Base-by-base conservation (phyloP, 1,140 invertebrate species). In the Hyposmocoma kahamanoa region DNA sequence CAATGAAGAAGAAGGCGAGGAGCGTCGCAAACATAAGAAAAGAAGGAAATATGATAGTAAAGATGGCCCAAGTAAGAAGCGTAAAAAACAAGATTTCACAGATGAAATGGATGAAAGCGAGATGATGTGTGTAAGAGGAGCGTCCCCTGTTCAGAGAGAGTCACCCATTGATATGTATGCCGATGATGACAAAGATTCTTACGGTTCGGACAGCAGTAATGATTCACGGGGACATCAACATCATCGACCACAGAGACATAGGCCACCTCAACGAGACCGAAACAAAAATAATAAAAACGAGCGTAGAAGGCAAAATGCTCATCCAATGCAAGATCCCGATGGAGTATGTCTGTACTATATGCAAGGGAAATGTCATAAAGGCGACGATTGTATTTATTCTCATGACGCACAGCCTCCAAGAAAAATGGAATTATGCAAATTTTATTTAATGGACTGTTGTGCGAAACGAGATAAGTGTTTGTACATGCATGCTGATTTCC, bases 401-500 rank as follows among this genome's bases (percentile, higher is more conserved):
- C 96, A 98, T 80, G 92, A 95, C 63, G 91, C 91, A 44, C 87
- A 92, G 39, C 94, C 92, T 22, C 92, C 92, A 1, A 90, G 95
- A 48, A 98, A 97, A 87, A 90, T 96, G 89, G 97, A 99, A 78
- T 83, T 98, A 0, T 99, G 97, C 82, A 98, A 98, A 87, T 99
- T 98, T 87, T 98, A 98, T 86, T 78, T 98, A 30, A 96, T 95
- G 90, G 96, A 97, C 47, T 96, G 95, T 75, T 99, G 97, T 87
- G 94, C 95, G 6, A 98, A 98, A 88, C 91, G 94, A 56, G 96
- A 97, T 56, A 96, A 97, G 80, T 99, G 97, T 88, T 88, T 96
- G 2, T 99, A 97, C 72, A 95, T 99, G 93, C 97, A 99, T 88
- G 92, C 94, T 62, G 97, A 98, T 77, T 99, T 98, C 79, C 97